phyloP scores from a whole-genome alignment of 2,888 invertebrate genomes.

The Pandemis corylana region DNA sequence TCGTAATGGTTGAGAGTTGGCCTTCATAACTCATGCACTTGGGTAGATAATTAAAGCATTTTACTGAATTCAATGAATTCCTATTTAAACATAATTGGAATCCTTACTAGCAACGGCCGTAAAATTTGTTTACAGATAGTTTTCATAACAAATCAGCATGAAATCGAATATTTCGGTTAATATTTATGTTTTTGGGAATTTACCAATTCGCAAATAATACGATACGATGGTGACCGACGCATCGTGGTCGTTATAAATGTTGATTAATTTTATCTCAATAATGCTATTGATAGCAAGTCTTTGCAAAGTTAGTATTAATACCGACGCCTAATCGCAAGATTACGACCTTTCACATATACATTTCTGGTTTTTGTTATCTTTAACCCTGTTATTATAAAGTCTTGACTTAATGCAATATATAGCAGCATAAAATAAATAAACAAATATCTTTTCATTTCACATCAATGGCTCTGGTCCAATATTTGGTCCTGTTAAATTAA shows the following conservation, averaged over 20 bases:
- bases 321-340: neutral
- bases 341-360: too few relatives aligned
- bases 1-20: slow-evolving; percentile 6
- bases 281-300: slow-evolving; percentile 1
- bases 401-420: neutral
- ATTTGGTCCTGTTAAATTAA: too few relatives aligned
- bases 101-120: neutral
- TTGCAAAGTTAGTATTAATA: neutral
- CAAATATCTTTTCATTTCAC: too few relatives aligned
- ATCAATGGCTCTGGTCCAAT: too few relatives aligned
- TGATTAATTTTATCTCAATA: slow-evolving; percentile 9
- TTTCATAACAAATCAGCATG: neutral
- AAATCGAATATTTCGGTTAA: neutral
- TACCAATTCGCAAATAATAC: neutral
- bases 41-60: neutral
- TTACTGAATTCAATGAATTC: neutral
- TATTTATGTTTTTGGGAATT: neutral
- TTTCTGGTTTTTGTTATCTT: neutral
- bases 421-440: neutral
- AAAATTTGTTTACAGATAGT: neutral
- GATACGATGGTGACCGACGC: neutral
- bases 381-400: neutral
- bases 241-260: slow-evolving; percentile 1
- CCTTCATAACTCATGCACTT: neutral
- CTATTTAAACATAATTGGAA: neutral